These are phyloP conservation scores for Microctenopoma steveboyesi DNA, from an alignment of 2,797 vertebrate species.

Conservation along the genomic window DNA sequence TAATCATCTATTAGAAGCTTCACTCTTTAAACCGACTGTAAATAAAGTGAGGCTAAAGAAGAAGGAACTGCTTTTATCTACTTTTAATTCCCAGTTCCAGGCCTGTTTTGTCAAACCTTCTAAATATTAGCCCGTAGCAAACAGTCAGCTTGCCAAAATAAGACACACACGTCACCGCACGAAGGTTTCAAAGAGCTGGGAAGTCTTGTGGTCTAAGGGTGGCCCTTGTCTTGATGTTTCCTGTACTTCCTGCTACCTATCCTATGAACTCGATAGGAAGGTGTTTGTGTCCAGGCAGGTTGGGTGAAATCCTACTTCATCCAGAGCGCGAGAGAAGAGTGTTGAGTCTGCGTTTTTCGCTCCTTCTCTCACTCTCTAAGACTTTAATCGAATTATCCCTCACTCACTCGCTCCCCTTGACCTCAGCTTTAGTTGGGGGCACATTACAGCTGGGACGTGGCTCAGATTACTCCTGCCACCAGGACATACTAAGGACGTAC, in stretches of 20 bases:
- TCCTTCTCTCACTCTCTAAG: slow-evolving; percentile 47
- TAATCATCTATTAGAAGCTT: slow-evolving; percentile 1
- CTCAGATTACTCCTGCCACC: too few species aligned
- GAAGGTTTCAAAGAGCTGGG: background rate
- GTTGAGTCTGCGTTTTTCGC: slow-evolving; percentile 13
- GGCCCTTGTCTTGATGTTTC: background rate
- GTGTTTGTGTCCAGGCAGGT: slow-evolving; percentile 6
- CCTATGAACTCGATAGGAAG: background rate
- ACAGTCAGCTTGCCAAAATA: background rate
- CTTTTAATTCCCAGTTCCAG: slow-evolving; percentile 6
- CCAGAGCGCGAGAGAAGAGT: background rate
- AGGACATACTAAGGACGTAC: too few species aligned
- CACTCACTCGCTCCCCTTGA: slow-evolving; percentile 18
- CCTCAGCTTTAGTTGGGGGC: slow-evolving; percentile 7
- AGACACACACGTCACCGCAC: background rate
- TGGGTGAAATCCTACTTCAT: slow-evolving; percentile 21
- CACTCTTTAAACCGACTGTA: slow-evolving; percentile 2
- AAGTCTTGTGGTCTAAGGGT: background rate
- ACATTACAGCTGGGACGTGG: background rate
- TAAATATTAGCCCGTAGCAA: slow-evolving; percentile 2
- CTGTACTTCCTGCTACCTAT: slow-evolving; percentile 34
- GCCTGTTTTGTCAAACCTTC: background rate
- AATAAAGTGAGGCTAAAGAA: background rate
- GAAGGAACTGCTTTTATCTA: background rate
- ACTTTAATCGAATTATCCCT: slow-evolving; percentile 66